Evolutionary conservation across 2,888 invertebrate species (phyloP).

Genomic region (Luperina testacea): DNA sequence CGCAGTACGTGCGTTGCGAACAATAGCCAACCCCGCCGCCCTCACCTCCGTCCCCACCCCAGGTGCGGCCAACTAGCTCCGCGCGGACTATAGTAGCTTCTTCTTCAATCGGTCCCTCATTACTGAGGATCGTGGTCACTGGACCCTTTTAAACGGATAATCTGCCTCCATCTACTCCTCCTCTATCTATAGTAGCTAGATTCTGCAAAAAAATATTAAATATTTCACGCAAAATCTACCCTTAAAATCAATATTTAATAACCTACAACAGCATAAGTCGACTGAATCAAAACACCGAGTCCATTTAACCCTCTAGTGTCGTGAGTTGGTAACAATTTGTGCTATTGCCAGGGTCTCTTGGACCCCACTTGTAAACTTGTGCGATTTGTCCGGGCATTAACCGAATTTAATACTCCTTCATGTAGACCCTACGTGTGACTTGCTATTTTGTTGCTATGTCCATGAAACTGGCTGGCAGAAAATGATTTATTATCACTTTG

Average conservation of each 20-base stretch:
- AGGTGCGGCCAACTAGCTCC: no score
- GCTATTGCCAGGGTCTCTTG: conserved; percentile 72
- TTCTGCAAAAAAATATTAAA: background rate
- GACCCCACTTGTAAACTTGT: conserved; percentile 79
- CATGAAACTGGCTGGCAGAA: conserved; percentile 31
- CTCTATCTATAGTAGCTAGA: no score
- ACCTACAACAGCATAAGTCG: conserved; percentile 55
- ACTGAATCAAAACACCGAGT: conserved; percentile 71
- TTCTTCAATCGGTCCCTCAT: no score
- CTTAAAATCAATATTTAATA: conserved; percentile 51
- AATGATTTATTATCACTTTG: conserved; percentile 19
- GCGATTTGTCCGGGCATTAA: conserved; percentile 82
- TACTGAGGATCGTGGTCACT: no score
- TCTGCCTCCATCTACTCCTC: no score
- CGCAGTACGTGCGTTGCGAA: no score
- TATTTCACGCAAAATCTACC: background rate
- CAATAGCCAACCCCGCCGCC: no score
- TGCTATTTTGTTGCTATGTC: conserved; percentile 69
- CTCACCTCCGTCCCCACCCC: no score
- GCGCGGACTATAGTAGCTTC: no score
- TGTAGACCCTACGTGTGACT: conserved; percentile 76
- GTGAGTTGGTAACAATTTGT: conserved; percentile 70
- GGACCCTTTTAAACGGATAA: no score
- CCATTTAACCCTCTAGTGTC: conserved; percentile 74
- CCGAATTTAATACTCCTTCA: conserved; percentile 79